phyloP scores from a whole-genome alignment of 2,113 vertebrate genomes.

The Origma solitaria region DNA sequence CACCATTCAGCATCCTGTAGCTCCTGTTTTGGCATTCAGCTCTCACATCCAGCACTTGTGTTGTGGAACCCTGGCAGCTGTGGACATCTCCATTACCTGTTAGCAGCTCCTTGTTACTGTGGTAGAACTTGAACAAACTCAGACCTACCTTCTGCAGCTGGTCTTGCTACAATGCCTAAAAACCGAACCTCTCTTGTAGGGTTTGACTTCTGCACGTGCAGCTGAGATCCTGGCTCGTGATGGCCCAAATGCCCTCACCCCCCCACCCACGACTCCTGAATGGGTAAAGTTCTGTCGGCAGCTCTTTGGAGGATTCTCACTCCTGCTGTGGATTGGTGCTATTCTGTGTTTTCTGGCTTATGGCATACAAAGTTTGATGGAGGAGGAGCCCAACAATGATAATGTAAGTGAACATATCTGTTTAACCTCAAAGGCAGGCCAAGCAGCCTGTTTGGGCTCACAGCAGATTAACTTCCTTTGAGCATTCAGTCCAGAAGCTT shows the following conservation, averaged over 20 bases:
- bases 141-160: neutral
- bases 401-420: slow-evolving; percentile 77
- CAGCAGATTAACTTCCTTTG: slow-evolving; percentile 4
- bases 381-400: slow-evolving; percentile 83
- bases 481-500: neutral
- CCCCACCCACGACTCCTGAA: slow-evolving; percentile 93
- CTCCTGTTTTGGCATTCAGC: neutral
- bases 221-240: slow-evolving; percentile 91
- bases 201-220: slow-evolving; percentile 80
- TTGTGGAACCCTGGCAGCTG: neutral
- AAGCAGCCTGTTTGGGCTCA: neutral
- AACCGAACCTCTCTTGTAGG: slow-evolving; percentile 68
- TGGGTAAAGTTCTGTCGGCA: slow-evolving; percentile 97
- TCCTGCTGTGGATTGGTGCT: slow-evolving; percentile 94
- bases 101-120: neutral
- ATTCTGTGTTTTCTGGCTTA: slow-evolving; percentile 93
- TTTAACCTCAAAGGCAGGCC: neutral
- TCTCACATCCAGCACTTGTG: neutral
- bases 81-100: neutral
- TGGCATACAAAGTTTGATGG: slow-evolving; percentile 80
- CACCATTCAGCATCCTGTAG: neutral
- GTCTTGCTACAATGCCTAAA: neutral
- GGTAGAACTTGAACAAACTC: neutral
- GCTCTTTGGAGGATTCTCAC: slow-evolving; percentile 94
- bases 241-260: slow-evolving; percentile 91